These are phyloP conservation scores for Masticophis lateralis DNA, from an alignment of 2,797 vertebrate genomes.

Conservation along the genomic window DNA sequence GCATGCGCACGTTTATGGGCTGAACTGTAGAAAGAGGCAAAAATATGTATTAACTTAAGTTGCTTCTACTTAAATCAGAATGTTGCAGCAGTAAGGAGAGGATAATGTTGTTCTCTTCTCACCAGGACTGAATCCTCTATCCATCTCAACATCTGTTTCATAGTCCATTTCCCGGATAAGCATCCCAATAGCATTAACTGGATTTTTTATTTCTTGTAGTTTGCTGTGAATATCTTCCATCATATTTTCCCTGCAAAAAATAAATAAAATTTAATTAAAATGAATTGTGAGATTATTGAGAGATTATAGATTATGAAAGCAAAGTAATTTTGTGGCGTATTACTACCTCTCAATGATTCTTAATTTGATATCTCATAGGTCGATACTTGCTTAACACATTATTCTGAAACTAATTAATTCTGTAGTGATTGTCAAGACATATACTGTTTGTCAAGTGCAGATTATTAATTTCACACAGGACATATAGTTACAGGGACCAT, in stretches of 20 bases:
- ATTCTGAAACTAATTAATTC: background rate
- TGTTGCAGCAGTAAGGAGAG: fast-evolving
- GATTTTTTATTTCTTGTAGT: constrained; percentile 87
- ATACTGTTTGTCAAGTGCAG: background rate
- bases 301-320: background rate
- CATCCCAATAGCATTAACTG: constrained; percentile 77
- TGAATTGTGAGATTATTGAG: background rate
- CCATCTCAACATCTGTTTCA: constrained; percentile 81
- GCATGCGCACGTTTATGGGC: constrained; percentile 75
- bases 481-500: background rate
- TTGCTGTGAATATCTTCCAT: constrained; percentile 89
- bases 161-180: constrained; percentile 92
- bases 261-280: background rate
- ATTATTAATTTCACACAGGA: background rate
- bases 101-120: background rate
- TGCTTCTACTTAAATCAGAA: background rate
- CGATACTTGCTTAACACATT: background rate
- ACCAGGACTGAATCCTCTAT: constrained; percentile 68
- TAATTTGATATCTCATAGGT: background rate
- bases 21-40: constrained; percentile 68
- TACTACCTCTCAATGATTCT: background rate
- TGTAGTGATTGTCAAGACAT: background rate
- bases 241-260: constrained; percentile 75
- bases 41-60: background rate
- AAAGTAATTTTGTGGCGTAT: background rate